Base-by-base conservation (phyloP, 92 coral and sea anemone genomes). In the Epizoanthus ramosus region DNA sequence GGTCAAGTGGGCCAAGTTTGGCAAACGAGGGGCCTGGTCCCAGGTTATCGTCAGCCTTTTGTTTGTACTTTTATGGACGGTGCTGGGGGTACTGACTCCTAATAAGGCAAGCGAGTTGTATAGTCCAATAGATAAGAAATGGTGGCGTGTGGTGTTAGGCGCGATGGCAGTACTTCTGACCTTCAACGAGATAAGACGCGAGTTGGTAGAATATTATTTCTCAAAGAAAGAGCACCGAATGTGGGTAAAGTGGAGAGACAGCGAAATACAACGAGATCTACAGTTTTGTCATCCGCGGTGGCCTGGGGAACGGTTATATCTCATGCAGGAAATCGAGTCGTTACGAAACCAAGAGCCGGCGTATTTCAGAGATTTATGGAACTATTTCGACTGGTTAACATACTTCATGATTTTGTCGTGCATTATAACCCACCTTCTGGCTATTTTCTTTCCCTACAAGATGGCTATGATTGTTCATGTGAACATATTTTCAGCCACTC, bases 201-300 rank as follows among this genome's bases (percentile, higher is more conserved):
- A 95, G 74, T 37, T 95, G 22, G 87, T 84, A 47, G 95, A 89
- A 54, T 91, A 84, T 70, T 93, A 85, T 37, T 86, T 90, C 63
- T 93, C 97, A 0, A 94, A 91, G 80, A 89, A 92, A 45, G 98
- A 95, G 45, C 94, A 91, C 80, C 83, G 91, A 18, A 75, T 87
- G 21, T 95, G 98, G 98, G 87, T 86, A 41, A 87, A 87, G 70
- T 95, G 98, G 98, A 89, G 95, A 68, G 97, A 93, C 74, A 73
- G 79, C 3, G 95, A 95, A 35, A 87, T 95, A 19, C 88, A 92
- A 25, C 73, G 94, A 71, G 98, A 95, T 22, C 68, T 95, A 61
- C 96, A 87, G 80, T 86, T 70, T 89, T 95, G 98, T 67, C 98
- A 95, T 80, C 98, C 98, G 81, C 84, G 98, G 25, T 95, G 98